Evolutionary conservation across 2,888 invertebrate genomes (phyloP).

Genomic region (Copidosoma aretas): DNA sequence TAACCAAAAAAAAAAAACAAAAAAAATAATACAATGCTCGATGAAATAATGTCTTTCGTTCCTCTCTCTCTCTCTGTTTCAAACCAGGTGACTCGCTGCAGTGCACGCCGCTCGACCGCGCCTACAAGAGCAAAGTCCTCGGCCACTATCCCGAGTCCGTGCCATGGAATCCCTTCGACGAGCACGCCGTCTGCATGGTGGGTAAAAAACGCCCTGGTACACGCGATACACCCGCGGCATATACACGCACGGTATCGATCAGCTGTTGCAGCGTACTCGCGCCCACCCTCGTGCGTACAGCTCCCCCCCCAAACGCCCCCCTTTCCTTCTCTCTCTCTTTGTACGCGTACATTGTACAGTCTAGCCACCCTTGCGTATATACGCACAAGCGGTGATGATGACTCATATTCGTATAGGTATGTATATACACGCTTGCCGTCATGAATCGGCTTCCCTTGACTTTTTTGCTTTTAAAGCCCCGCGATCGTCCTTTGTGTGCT

Average conservation of each 20-base stretch:
- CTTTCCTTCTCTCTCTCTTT: background rate
- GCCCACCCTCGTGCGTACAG: background rate
- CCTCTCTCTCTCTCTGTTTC: background rate
- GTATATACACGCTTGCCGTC: too few relatives aligned
- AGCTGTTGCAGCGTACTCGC: conserved; percentile 21
- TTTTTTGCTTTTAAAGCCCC: too few relatives aligned
- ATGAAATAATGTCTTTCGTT: background rate
- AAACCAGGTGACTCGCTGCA: conserved; percentile 81
- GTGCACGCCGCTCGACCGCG: conserved; percentile 90
- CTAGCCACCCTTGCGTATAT: too few relatives aligned
- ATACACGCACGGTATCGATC: conserved; percentile 36
- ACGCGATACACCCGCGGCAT: background rate
- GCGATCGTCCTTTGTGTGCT: too few relatives aligned
- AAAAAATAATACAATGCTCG: background rate
- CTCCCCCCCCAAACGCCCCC: background rate
- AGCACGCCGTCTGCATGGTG: conserved; percentile 96
- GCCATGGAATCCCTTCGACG: conserved; percentile 88
- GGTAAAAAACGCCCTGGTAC: conserved; percentile 54
- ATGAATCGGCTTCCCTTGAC: too few relatives aligned
- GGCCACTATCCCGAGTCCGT: conserved; percentile 95
- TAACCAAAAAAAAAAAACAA: background rate
- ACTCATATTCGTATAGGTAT: too few relatives aligned
- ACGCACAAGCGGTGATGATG: too few relatives aligned
- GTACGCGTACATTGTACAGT: background rate
- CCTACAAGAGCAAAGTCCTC: conserved; percentile 92